A percentile compares a stretch with the other conserved stretches of the same genome.
These are phyloP conservation scores for Brachyrhaphis roseni DNA, from an alignment of 2,797 vertebrate genomes.

Conservation along the genomic window DNA sequence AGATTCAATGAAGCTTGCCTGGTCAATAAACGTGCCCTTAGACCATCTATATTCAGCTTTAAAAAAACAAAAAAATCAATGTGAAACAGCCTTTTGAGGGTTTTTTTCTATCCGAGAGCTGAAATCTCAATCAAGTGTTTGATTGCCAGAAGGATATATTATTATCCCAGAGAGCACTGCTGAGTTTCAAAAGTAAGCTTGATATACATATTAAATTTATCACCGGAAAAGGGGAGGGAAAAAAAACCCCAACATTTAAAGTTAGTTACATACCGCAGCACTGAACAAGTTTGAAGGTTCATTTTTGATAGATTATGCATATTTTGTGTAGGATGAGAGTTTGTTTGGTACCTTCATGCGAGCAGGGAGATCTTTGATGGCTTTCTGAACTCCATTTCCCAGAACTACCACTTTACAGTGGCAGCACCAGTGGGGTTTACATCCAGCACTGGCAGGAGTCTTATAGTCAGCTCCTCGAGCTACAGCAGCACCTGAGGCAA, in stretches of 20 bases:
- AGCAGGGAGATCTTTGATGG: conserved; percentile 83
- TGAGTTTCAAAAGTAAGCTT: background rate
- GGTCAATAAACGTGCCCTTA: background rate
- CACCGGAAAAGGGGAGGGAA: background rate
- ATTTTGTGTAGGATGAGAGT: background rate
- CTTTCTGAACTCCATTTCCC: conserved; percentile 92
- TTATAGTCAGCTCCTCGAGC: conserved; percentile 81
- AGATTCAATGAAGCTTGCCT: background rate
- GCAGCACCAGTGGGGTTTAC: conserved; percentile 94
- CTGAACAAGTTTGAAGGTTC: background rate
- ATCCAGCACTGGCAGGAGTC: conserved; percentile 73
- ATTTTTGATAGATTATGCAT: background rate
- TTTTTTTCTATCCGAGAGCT: background rate
- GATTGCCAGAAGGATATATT: background rate
- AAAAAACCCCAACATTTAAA: background rate
- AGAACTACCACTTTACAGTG: conserved; percentile 97
- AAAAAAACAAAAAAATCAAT: background rate
- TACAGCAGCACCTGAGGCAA: conserved; percentile 75
- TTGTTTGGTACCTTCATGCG: conserved; percentile 73
- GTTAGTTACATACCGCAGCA: background rate
- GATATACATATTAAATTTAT: background rate
- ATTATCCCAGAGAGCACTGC: background rate
- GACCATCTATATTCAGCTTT: background rate
- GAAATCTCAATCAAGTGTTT: background rate
- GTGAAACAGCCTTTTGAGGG: background rate